phyloP scores from a whole-genome alignment of 2,797 vertebrate genomes.

The Chiloscyllium punctatum region DNA sequence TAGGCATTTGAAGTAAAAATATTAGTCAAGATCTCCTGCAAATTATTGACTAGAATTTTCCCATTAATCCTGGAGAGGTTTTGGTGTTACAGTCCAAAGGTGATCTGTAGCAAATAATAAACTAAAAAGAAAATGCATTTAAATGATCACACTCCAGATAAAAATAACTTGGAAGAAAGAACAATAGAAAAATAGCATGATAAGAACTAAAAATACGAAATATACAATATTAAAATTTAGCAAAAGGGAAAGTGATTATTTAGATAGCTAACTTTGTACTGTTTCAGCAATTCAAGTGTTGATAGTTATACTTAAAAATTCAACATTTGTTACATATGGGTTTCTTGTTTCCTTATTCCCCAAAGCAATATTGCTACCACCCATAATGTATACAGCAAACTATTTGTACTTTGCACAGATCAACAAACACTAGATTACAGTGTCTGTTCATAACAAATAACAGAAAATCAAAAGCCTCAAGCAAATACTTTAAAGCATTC shows the following conservation, averaged over 20 bases:
- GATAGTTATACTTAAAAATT: not conserved
- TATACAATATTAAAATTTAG: not conserved
- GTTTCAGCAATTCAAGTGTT: not conserved
- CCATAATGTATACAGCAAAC: not conserved
- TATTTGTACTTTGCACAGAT: not conserved
- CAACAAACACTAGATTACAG: not conserved
- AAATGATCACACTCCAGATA: not conserved
- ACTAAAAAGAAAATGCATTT: not conserved
- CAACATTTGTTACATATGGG: not conserved
- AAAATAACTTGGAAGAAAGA: not conserved
- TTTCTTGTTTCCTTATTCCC: not conserved
- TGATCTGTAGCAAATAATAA: not conserved
- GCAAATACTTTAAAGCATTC: not conserved
- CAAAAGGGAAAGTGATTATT: not conserved
- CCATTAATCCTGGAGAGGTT: no score
- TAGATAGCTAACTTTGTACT: not conserved
- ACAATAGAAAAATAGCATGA: not conserved
- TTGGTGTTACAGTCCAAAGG: not conserved
- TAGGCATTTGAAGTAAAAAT: not conserved
- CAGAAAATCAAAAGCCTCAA: constrained; percentile 4
- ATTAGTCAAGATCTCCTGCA: not conserved
- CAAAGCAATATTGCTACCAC: not conserved
- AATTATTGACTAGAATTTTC: not conserved
- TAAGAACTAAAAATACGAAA: not conserved
- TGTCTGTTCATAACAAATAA: not conserved